Evolutionary conservation across 2,888 invertebrate genomes (phyloP), one percentile per base, ranked within the genome.

Genomic region (Amiota minor): DNA sequence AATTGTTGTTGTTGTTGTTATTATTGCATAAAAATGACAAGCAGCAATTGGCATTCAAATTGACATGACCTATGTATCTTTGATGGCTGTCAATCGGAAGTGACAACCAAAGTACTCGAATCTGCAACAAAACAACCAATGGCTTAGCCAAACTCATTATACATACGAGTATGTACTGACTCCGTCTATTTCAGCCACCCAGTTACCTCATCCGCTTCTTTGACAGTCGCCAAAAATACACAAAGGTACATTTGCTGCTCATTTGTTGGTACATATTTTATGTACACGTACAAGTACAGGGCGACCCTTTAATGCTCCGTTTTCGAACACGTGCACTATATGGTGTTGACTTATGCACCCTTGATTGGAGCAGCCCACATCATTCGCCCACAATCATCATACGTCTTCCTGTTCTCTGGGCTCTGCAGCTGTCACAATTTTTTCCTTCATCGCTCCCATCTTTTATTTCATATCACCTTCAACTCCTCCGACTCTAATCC

Each of bases 371-470:
- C 69, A 35, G 6, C 69, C 46, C 23, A 49, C 67, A 68, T 53
- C 20, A 23, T 53, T 20, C 18, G 11, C 18, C 16, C 49, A 16
- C 65, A 47, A 16, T n/a, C 67, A 18, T n/a, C 11, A 14, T 50
- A 56, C 56, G 53, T 56, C 45, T 12, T 50, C 46, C 35, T 16
- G 71, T 73, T 75, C 78, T 77, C 75, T 72, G 71, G 77, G 77
- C 75, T 75, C 74, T 77, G 76, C 81, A 81, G 76, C 79, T 80
- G 78, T 77, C 77, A 79, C 71, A 62, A 74, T 77, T 75, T 74
- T 73, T 69, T 74, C 56, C 9, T 62, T 20, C 62, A 16, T 45
- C 46, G 45, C 46, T 64, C n/a, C 14, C 9, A 12, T 35, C 18
- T 45, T 16, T 46, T 16, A 47, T n/a, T 65, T 65, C 20, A 10